Conservation (phyloP, 1,140 invertebrate species). For the Battus philenor region DNA sequence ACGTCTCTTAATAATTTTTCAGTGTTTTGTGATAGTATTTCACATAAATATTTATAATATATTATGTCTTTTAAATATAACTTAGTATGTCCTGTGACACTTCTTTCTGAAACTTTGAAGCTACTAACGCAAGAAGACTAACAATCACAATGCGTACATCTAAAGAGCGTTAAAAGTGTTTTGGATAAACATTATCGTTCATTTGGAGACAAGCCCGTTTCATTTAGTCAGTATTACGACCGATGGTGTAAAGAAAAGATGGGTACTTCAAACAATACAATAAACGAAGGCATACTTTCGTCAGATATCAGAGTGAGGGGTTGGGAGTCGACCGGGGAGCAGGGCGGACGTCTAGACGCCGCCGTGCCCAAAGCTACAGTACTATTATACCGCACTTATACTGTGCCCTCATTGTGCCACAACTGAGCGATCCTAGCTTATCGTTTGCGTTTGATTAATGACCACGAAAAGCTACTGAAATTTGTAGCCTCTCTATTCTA, state of each 20-base stretch:
- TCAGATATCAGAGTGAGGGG: constrained; percentile 29
- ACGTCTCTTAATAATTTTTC: too few species aligned
- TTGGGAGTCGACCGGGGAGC: constrained; percentile 24
- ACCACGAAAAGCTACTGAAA: constrained; percentile 21
- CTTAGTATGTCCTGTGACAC: too few species aligned
- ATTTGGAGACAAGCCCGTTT: too few species aligned
- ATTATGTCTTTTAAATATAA: too few species aligned
- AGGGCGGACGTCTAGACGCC: constrained; percentile 66
- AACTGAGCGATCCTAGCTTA: constrained; percentile 20
- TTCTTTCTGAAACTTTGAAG: too few species aligned
- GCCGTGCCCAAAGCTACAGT: constrained; percentile 29
- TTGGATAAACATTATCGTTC: too few species aligned
- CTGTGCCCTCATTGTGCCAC: constrained; percentile 32
- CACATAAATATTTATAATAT: too few species aligned
- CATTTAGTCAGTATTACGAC: too few species aligned
- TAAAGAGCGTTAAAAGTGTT: too few species aligned
- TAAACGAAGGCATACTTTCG: constrained; percentile 53
- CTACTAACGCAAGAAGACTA: too few species aligned
- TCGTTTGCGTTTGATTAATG: constrained; percentile 36
- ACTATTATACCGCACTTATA: constrained; percentile 48
- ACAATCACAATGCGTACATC: too few species aligned
- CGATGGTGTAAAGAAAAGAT: constrained; percentile 4
- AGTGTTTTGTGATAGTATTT: too few species aligned
- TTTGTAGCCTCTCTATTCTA: constrained; percentile 15
- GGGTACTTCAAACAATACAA: constrained; percentile 20